These are phyloP conservation scores for Thinocorus orbignyianus DNA, from an alignment of 2,113 vertebrate genomes.

Conservation along the genomic window DNA sequence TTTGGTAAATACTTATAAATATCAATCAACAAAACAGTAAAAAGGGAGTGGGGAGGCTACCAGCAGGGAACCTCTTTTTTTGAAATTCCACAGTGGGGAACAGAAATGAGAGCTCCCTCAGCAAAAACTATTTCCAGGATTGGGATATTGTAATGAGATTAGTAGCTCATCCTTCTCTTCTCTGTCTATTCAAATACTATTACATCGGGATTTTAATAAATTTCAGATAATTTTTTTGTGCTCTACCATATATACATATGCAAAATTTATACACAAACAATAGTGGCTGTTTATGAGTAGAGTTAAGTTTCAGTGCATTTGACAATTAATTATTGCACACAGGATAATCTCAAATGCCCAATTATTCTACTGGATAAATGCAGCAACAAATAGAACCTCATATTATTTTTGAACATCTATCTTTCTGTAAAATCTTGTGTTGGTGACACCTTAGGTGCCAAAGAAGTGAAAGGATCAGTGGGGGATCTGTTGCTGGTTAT, in stretches of 20 bases:
- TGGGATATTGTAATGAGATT: conserved; percentile 17
- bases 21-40: conserved; percentile 37
- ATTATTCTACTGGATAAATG: conserved; percentile 53
- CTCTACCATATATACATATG: conserved; percentile 73
- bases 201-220: conserved; percentile 25
- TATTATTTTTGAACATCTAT: conserved; percentile 62
- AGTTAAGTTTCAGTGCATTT: conserved; percentile 70
- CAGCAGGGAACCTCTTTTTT: background rate
- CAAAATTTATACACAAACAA: conserved; percentile 64
- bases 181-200: conserved; percentile 37
- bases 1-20: conserved; percentile 73
- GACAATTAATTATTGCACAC: conserved; percentile 76
- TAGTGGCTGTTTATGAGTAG: conserved; percentile 65
- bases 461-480: conserved; percentile 48
- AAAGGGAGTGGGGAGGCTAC: conserved; percentile 7
- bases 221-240: conserved; percentile 49
- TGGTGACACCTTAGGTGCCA: conserved; percentile 62
- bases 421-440: conserved; percentile 81
- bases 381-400: conserved; percentile 25
- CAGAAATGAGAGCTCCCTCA: conserved; percentile 17
- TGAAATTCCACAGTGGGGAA: conserved; percentile 14
- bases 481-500: conserved; percentile 59
- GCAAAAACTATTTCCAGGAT: background rate
- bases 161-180: conserved; percentile 34
- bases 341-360: conserved; percentile 71